phyloP scores from a whole-genome alignment of 35 echinoderm and acorn worm genomes.

The Patiria miniata region DNA sequence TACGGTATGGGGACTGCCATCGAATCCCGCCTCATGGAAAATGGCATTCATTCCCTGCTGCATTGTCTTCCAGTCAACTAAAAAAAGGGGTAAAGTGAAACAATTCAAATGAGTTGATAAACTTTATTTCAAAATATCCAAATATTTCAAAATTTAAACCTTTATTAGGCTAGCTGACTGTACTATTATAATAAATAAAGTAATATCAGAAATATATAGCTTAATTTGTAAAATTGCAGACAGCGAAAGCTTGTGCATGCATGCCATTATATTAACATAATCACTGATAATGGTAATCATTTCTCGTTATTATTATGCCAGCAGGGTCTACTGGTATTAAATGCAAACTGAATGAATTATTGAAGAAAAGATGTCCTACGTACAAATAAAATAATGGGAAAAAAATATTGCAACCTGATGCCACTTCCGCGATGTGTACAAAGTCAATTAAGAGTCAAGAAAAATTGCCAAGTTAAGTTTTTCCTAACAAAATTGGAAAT shows the following conservation, averaged over 20 bases:
- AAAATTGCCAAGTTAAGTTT: too few relatives aligned
- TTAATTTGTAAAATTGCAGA: neutral
- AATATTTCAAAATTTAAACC: neutral
- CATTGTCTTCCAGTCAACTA: slow-evolving; percentile 4
- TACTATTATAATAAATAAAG: neutral
- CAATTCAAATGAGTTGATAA: neutral
- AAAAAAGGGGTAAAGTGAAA: neutral
- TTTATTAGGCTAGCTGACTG: neutral
- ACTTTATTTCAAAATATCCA: neutral
- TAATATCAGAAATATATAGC: neutral
- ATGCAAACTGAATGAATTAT: too few relatives aligned
- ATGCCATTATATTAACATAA: neutral
- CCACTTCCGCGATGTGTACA: too few relatives aligned
- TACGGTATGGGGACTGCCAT: neutral
- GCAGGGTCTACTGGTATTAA: too few relatives aligned
- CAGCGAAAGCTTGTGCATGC: neutral
- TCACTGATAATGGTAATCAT: too few relatives aligned
- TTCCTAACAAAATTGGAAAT: too few relatives aligned
- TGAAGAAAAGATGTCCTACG: too few relatives aligned
- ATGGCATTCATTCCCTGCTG: neutral
- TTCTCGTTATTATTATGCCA: too few relatives aligned
- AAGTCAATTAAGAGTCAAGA: too few relatives aligned
- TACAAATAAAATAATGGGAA: too few relatives aligned
- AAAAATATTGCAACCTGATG: too few relatives aligned
- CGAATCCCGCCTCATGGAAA: neutral